Conservation (phyloP, 2,888 invertebrate species). For the Blera fallax region DNA sequence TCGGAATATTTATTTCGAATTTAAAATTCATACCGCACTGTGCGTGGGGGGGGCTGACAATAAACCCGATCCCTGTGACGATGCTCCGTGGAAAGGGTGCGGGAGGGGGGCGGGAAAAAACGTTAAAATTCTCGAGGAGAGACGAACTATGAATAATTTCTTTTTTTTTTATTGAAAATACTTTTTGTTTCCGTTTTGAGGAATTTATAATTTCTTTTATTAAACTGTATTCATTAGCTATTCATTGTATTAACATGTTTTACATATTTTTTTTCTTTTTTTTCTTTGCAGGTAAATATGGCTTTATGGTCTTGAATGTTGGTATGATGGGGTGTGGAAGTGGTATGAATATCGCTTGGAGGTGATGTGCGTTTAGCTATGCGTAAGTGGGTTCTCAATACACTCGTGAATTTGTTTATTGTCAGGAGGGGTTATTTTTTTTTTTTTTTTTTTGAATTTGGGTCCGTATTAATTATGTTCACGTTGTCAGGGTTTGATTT, state of each 20-base stretch:
- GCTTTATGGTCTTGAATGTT: not conserved
- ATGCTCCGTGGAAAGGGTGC: not conserved
- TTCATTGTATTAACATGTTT: slow-evolving; percentile 41
- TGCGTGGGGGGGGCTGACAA: slow-evolving; percentile 35
- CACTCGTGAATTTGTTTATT: not conserved
- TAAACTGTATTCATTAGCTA: slow-evolving; percentile 44
- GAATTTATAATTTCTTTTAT: slow-evolving; percentile 45
- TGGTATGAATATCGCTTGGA: not conserved
- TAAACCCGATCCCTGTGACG: slow-evolving; percentile 5
- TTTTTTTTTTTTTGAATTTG: too few species aligned
- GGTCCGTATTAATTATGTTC: too few species aligned
- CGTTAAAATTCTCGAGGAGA: slow-evolving; percentile 8
- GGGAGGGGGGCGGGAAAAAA: slow-evolving; percentile 23
- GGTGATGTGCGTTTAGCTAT: not conserved
- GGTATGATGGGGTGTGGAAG: not conserved
- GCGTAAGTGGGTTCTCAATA: not conserved
- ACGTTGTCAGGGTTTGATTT: too few species aligned
- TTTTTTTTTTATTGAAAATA: slow-evolving; percentile 27
- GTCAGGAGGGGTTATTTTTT: not conserved
- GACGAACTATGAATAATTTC: slow-evolving; percentile 35
- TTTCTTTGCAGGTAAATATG: slow-evolving; percentile 63
- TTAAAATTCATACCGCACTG: slow-evolving; percentile 62
- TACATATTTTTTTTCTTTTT: slow-evolving; percentile 31
- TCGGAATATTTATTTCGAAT: slow-evolving; percentile 64
- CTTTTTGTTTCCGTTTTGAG: slow-evolving; percentile 62